phyloP scores from a whole-genome alignment of 2,888 invertebrate species.

The Drosophila ezoana region DNA sequence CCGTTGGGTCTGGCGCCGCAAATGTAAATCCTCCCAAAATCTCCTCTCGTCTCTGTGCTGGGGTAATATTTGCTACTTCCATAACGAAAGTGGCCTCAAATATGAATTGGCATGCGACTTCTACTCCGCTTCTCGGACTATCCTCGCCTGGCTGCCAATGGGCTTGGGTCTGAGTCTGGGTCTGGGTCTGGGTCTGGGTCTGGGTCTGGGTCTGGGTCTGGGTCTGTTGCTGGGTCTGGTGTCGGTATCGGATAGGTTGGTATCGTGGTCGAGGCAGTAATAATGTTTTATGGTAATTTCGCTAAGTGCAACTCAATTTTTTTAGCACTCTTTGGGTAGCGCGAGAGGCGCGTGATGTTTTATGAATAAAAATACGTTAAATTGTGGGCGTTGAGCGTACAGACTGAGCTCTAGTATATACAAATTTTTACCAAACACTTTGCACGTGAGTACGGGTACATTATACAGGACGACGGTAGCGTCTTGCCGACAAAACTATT shows the following conservation, averaged over 20 bases:
- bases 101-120: conserved; percentile 66
- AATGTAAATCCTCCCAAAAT: conserved; percentile 4
- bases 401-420: neutral
- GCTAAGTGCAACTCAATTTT: conserved; percentile 66
- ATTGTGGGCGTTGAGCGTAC: conserved; percentile 25
- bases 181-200: neutral
- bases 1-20: neutral
- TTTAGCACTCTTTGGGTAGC: conserved; percentile 32
- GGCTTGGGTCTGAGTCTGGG: neutral
- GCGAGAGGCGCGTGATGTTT: conserved; percentile 49
- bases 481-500: conserved; percentile 32
- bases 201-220: neutral
- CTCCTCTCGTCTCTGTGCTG: too few species aligned
- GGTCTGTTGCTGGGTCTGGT: neutral
- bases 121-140: conserved; percentile 1
- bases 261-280: conserved; percentile 40
- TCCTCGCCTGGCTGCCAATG: conserved; percentile 8
- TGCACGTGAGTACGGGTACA: conserved; percentile 5
- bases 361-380: conserved; percentile 69
- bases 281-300: conserved; percentile 75
- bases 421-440: conserved; percentile 1
- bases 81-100: conserved; percentile 40
- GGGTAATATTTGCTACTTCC: conserved; percentile 13
- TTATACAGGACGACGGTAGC: conserved; percentile 8
- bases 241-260: conserved; percentile 19